Percentiles rank a stretch among this genome's conserved stretches.
These are phyloP conservation scores for Callipepla squamata DNA, from an alignment of 2,113 vertebrate genomes.

Conservation along the genomic window DNA sequence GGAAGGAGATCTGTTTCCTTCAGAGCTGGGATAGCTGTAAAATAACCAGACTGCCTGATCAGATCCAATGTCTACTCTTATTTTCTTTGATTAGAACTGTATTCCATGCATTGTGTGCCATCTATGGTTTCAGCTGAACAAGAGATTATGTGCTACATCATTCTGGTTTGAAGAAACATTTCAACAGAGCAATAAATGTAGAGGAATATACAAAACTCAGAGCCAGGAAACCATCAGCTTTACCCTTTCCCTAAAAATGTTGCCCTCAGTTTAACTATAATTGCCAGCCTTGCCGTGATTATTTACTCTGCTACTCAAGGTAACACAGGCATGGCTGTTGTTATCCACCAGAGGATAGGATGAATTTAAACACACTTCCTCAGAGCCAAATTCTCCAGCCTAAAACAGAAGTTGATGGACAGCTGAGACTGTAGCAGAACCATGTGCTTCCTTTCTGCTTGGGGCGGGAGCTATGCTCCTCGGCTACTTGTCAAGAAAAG, in stretches of 20 bases:
- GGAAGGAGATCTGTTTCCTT: constrained; percentile 73
- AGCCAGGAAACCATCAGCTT: constrained; percentile 3
- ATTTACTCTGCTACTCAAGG: constrained; percentile 48
- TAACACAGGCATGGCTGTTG: background rate
- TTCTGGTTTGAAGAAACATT: constrained; percentile 32
- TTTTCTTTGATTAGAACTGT: constrained; percentile 72
- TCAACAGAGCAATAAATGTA: constrained; percentile 23
- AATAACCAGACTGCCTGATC: constrained; percentile 73
- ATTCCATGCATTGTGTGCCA: constrained; percentile 40
- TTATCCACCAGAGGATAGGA: constrained; percentile 17
- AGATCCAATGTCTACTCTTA: constrained; percentile 55
- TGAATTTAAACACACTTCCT: constrained; percentile 55
- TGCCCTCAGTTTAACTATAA: constrained; percentile 33
- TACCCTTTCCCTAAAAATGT: background rate
- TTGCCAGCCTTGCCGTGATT: constrained; percentile 39
- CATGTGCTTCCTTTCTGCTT: constrained; percentile 53
- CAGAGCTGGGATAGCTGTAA: constrained; percentile 72
- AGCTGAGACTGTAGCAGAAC: constrained; percentile 22
- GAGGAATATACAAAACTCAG: constrained; percentile 57
- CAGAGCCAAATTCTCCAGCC: constrained; percentile 14
- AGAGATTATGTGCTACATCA: constrained; percentile 50
- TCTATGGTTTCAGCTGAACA: constrained; percentile 46
- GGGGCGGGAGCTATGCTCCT: background rate
- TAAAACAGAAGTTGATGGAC: constrained; percentile 29
- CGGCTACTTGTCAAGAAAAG: constrained; percentile 26